Evolutionary conservation across 2,797 vertebrate species (phyloP).

Genomic region (Sebastes trivittatus): DNA sequence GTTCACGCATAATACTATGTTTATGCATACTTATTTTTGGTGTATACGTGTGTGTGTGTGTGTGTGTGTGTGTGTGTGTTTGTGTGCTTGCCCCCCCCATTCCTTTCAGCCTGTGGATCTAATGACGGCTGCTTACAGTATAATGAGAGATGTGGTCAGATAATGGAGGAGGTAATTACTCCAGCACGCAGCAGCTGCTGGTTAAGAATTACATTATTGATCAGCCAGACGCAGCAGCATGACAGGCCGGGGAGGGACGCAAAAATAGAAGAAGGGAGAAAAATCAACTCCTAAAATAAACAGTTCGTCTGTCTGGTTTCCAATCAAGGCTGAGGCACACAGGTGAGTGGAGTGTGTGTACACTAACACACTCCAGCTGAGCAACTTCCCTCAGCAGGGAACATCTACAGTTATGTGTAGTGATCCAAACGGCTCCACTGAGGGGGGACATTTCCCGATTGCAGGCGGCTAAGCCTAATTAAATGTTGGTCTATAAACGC

Average conservation of each 20-base stretch:
- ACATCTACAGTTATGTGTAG: conserved; percentile 27
- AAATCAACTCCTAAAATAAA: conserved; percentile 57
- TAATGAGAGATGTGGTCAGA: conserved; percentile 76
- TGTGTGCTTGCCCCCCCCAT: background rate
- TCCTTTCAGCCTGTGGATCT: conserved; percentile 19
- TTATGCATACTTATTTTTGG: conserved; percentile 28
- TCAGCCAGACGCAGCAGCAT: conserved; percentile 45
- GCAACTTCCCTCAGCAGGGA: background rate
- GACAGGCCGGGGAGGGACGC: conserved; percentile 7
- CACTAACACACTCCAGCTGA: conserved; percentile 15
- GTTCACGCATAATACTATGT: conserved; percentile 5
- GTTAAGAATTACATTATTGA: conserved; percentile 79
- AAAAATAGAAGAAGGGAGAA: conserved; percentile 39
- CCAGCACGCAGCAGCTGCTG: conserved; percentile 48
- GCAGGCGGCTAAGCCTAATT: background rate
- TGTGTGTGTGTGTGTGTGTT: too few species aligned
- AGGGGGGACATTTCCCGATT: background rate
- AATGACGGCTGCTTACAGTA: conserved; percentile 70
- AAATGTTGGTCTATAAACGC: background rate
- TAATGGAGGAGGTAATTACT: conserved; percentile 80
- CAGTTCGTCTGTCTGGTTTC: conserved; percentile 36
- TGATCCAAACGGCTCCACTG: conserved; percentile 19
- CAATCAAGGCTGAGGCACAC: conserved; percentile 19
- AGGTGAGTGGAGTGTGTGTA: conserved; percentile 21
- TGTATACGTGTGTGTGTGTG: background rate